These are phyloP conservation scores for Gasterosteus aculeatus DNA, from an alignment of 2,113 vertebrate genomes.

Conservation along the genomic window DNA sequence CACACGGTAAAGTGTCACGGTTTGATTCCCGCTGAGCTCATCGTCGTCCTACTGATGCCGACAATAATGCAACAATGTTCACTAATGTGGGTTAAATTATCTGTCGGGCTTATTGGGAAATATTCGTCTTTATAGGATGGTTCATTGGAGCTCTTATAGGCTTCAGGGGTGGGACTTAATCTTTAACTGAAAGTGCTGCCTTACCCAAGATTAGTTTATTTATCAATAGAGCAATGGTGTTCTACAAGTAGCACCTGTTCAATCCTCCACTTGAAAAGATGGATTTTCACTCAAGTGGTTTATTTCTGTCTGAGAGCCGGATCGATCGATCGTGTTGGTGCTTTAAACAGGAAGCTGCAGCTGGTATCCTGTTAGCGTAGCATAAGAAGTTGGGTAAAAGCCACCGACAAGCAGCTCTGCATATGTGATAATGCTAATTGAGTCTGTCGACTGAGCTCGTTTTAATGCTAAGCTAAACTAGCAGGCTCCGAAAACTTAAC, in stretches of 20 bases:
- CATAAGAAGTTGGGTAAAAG: not conserved
- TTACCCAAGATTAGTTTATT: not conserved
- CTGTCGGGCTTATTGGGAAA: not conserved
- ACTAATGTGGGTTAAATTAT: not conserved
- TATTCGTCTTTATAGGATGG: not conserved
- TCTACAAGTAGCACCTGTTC: not conserved
- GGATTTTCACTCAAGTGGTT: not conserved
- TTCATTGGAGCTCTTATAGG: not conserved
- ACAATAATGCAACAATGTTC: slow-evolving; percentile 29
- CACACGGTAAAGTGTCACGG: slow-evolving; percentile 27
- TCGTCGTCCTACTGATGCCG: slow-evolving; percentile 44
- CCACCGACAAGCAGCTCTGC: not conserved
- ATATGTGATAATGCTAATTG: not conserved
- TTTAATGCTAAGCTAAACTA: not conserved
- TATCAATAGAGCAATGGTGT: not conserved
- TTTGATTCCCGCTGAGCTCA: slow-evolving; percentile 51
- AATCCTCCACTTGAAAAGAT: not conserved
- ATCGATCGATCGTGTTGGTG: not conserved
- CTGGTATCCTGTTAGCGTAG: not conserved
- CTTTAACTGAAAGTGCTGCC: not conserved
- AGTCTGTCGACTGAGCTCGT: not conserved
- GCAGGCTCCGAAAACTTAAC: not conserved
- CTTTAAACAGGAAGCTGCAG: not conserved
- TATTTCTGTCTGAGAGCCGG: not conserved
- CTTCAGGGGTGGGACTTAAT: not conserved